Evolutionary conservation across 2,113 vertebrate species (phyloP).

Genomic region (Lagopus muta): DNA sequence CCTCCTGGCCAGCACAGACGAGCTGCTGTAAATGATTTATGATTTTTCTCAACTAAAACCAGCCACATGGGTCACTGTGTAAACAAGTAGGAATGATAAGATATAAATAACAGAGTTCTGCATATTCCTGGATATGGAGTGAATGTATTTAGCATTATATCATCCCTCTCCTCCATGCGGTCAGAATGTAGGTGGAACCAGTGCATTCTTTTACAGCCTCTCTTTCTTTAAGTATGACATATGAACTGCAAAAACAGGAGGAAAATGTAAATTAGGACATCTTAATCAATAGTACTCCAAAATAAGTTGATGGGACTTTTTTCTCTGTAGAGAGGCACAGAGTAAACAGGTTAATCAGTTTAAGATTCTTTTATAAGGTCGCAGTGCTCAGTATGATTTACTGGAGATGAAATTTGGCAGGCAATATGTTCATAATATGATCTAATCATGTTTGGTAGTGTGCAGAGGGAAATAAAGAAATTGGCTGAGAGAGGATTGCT

Average conservation of each 20-base stretch:
- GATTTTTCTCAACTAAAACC: background rate
- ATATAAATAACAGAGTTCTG: background rate
- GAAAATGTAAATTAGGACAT: background rate
- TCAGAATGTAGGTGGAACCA: background rate
- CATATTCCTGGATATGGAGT: background rate
- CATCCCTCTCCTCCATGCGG: background rate
- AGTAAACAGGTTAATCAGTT: slow-evolving; percentile 69
- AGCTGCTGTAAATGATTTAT: background rate
- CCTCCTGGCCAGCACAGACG: background rate
- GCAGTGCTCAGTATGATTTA: slow-evolving; percentile 66
- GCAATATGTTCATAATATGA: slow-evolving; percentile 61
- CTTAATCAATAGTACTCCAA: slow-evolving; percentile 45
- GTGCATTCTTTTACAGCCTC: slow-evolving; percentile 29
- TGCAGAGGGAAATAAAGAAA: background rate
- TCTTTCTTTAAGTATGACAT: slow-evolving; percentile 24
- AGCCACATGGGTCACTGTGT: background rate
- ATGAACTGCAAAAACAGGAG: slow-evolving; percentile 38
- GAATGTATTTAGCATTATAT: background rate
- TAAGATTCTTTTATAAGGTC: slow-evolving; percentile 70
- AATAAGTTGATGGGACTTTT: slow-evolving; percentile 25
- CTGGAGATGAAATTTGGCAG: slow-evolving; percentile 62
- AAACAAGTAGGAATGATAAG: background rate
- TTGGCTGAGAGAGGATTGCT: slow-evolving; percentile 55
- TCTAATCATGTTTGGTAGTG: slow-evolving; percentile 70
- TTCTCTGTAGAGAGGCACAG: slow-evolving; percentile 35